Evolutionary conservation across 64 coral and sea anemone species (phyloP).

Genomic region (Pocillopora verrucosa): DNA sequence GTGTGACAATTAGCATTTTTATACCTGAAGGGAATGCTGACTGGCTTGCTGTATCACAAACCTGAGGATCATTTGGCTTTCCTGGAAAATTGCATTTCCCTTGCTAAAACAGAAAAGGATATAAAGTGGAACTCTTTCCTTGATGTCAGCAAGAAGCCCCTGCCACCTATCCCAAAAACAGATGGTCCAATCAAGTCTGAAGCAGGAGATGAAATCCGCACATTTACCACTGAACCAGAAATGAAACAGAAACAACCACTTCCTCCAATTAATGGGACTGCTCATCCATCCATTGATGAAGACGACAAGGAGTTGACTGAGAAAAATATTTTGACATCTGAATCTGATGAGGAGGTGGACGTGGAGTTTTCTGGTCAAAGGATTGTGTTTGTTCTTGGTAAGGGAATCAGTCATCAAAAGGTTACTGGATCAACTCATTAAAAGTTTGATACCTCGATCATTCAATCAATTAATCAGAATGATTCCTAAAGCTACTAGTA

Average conservation of each 20-base stretch:
- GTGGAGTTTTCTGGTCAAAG: conserved; percentile 82
- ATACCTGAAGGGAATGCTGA: conserved; percentile 84
- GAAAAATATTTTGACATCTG: conserved; percentile 80
- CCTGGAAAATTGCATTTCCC: conserved; percentile 79
- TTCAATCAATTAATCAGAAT: too few relatives aligned
- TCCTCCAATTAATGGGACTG: conserved; percentile 65
- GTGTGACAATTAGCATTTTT: neutral
- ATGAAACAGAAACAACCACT: conserved; percentile 69
- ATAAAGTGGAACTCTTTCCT: conserved; percentile 97
- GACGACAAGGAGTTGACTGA: conserved; percentile 85
- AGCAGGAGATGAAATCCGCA: conserved; percentile 38
- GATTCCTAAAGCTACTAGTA: too few relatives aligned
- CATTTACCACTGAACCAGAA: conserved; percentile 94
- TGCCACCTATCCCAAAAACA: conserved; percentile 91
- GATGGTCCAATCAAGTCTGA: conserved; percentile 91
- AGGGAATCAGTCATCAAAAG: neutral
- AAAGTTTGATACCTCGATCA: too few relatives aligned
- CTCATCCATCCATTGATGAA: conserved; percentile 41
- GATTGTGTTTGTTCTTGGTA: conserved; percentile 95
- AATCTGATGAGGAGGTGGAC: conserved; percentile 73
- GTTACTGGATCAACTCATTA: neutral
- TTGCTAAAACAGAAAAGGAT: conserved; percentile 76
- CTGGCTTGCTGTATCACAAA: conserved; percentile 91
- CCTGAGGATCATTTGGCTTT: conserved; percentile 91
- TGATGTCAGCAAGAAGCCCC: conserved; percentile 82